Evolutionary conservation across 2,888 invertebrate species (phyloP), one percentile per base, ranked within the genome.

Genomic region (Ochropleura plecta): DNA sequence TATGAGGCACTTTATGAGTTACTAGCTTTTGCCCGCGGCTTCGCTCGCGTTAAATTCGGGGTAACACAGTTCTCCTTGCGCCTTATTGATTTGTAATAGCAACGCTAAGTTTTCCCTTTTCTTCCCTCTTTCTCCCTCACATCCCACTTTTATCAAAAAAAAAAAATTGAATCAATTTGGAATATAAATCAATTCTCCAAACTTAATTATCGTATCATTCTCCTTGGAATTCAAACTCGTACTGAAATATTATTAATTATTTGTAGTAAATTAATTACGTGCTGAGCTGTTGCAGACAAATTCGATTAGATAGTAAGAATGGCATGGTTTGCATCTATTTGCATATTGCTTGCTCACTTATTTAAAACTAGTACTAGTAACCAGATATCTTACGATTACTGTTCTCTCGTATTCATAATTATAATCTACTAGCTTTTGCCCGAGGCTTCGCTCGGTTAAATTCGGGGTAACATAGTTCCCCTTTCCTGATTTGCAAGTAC

Each of bases 221-320:
- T 49, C 9, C 44, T 67, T 49, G 20, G 9, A 70, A 81, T 70
- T 66, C 53, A 3, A 53, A 70, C 48, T 70, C 44, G 18, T 66
- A 70, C 65, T 55, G 59, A 60, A 46, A 76, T 81, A 10, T 53
- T 48, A 69, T 80, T 76, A 57, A 55, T 60, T 65, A 81, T 67
- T 79, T 57, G 57, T 40, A 12, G 46, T 66, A 57, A 62, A 79
- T 70, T 76, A 59, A 81, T 60, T 53, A 71, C 53, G 40, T 42
- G 40, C 59, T 16, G 44, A 62, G 53, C 51, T 66, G 49, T 69
- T 59, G 53, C 49, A 59, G 49, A 75, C 44, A 72, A 69, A 78
- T 66, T 76, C 16, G 53, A 79, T 76, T 68, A 76, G 18, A 55
- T 64, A 49, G n/a, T 66, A 42, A 10, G 46, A 65, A 51, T 67